Conservation (phyloP, 2,797 vertebrate genomes). For the Anabas testudineus region DNA sequence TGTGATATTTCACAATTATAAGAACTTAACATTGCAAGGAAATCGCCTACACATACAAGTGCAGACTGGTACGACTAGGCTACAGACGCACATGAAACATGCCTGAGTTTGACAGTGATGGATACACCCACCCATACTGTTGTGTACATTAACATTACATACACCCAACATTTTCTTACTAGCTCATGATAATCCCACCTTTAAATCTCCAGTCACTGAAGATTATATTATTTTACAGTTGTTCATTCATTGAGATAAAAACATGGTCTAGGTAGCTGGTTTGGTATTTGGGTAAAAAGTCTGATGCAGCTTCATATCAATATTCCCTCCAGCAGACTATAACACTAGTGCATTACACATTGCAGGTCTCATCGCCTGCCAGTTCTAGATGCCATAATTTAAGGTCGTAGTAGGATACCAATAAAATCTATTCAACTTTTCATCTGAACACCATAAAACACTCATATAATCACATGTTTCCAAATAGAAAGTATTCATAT, state of each 20-base stretch:
- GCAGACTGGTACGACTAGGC: conserved; percentile 41
- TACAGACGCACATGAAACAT: conserved; percentile 35
- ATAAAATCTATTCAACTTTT: conserved; percentile 26
- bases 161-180: conserved; percentile 23
- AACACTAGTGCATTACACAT: conserved; percentile 42
- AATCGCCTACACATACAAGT: conserved; percentile 44
- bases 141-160: conserved; percentile 51
- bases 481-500: not conserved
- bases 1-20: conserved; percentile 47
- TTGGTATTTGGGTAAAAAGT: conserved; percentile 40
- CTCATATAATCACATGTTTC: conserved; percentile 11
- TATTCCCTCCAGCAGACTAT: conserved; percentile 41
- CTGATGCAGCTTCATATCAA: conserved; percentile 22
- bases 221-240: conserved; percentile 20
- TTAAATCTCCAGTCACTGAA: conserved; percentile 28
- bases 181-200: conserved; percentile 38
- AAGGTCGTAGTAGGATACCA: conserved; percentile 27
- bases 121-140: conserved; percentile 51
- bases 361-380: conserved; percentile 18
- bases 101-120: conserved; percentile 52
- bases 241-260: conserved; percentile 33
- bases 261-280: conserved; percentile 19
- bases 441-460: conserved; percentile 14
- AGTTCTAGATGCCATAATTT: conserved; percentile 41
- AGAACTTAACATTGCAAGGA: conserved; percentile 37